Evolutionary conservation across 2,888 invertebrate species (phyloP).

Genomic region (Horisme vitalbata): DNA sequence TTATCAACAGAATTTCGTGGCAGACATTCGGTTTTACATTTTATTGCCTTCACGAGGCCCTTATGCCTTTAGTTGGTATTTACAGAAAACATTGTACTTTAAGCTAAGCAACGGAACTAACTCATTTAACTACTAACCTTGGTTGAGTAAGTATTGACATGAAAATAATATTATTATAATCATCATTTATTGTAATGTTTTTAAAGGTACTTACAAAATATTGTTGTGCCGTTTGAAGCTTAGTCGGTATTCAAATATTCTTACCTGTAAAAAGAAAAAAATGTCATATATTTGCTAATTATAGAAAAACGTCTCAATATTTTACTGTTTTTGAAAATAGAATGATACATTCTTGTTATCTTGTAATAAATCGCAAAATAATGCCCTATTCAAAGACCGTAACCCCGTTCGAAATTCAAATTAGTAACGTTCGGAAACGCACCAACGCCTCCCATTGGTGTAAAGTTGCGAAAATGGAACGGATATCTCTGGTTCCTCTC

Average conservation of each 20-base stretch:
- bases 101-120: no score
- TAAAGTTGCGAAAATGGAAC: conserved; percentile 78
- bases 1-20: conserved; percentile 16
- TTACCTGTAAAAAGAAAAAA: no score
- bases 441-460: conserved; percentile 65
- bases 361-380: conserved; percentile 22
- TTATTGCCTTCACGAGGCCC: conserved; percentile 14
- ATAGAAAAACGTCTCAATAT: not conserved
- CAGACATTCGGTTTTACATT: conserved; percentile 16
- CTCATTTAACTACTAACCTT: no score
- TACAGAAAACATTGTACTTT: conserved; percentile 9
- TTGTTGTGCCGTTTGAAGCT: no score
- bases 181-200: no score
- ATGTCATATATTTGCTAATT: no score
- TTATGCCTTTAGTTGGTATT: conserved; percentile 19
- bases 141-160: no score
- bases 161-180: no score
- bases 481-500: conserved; percentile 80
- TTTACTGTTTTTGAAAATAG: conserved; percentile 11
- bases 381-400: conserved; percentile 31
- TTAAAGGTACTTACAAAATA: no score
- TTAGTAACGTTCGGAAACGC: conserved; percentile 63
- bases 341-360: conserved; percentile 15
- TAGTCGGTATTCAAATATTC: no score
- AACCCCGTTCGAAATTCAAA: conserved; percentile 56